A percentile compares a stretch with the other conserved stretches of the same genome.
These are phyloP conservation scores for Chelidonichthys spinosus DNA, from an alignment of 2,797 vertebrate genomes.

Conservation along the genomic window DNA sequence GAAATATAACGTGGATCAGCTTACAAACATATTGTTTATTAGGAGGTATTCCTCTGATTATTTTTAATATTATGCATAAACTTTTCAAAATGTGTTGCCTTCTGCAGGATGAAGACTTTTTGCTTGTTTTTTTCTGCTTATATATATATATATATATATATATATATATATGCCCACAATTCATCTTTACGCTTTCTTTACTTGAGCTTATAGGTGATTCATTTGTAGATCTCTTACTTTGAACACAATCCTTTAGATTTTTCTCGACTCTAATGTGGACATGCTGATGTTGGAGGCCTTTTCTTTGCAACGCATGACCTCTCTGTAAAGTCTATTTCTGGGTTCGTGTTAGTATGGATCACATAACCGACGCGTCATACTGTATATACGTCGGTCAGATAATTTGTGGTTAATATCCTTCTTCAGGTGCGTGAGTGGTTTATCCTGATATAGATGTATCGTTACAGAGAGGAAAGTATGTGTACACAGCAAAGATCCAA, in stretches of 20 bases:
- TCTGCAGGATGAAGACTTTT: background rate
- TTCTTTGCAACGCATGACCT: background rate
- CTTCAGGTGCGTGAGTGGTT: background rate
- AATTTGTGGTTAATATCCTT: background rate
- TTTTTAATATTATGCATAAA: constrained; percentile 4
- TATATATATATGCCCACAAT: background rate
- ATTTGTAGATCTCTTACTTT: background rate
- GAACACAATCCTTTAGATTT: background rate
- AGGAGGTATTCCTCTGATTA: background rate
- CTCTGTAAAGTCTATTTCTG: background rate
- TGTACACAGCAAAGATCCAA: background rate
- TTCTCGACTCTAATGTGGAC: background rate
- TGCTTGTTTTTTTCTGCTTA: too few species aligned
- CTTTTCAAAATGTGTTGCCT: constrained; percentile 9
- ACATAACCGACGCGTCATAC: background rate
- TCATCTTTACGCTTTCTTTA: background rate
- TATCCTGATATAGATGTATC: background rate
- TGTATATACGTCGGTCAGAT: background rate
- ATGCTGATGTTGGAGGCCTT: background rate
- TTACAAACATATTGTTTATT: constrained; percentile 30
- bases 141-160: background rate
- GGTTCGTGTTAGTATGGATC: background rate
- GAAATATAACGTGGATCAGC: constrained; percentile 17
- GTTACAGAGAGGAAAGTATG: background rate
- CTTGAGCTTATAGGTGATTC: background rate